Evolutionary conservation across 2,888 invertebrate species (phyloP), one percentile per base, ranked within the genome.

Genomic region (Phanerotoma sp.): DNA sequence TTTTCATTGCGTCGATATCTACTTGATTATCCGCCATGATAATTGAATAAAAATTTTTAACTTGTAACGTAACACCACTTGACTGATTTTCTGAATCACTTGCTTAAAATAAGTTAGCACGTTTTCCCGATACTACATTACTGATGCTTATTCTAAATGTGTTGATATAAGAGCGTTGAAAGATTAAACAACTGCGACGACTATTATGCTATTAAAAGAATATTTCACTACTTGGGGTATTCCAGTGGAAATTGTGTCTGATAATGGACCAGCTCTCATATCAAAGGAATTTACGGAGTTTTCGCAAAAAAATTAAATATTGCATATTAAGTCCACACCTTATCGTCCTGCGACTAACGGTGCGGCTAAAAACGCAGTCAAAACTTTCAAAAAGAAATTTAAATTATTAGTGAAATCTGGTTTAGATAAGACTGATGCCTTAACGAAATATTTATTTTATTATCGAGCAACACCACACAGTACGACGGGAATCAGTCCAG

Each of bases 361-460:
- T 0, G 4, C 56, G 2, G 57, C 61, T 4, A 57, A 63, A 44
- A 60, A 63, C 33, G 58, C 61, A 0, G 60, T 65, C 0, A 42
- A 38, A 28, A 42, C 55, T 0, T 63, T 65, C 16, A 63, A 63
- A 21, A 40, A 41, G 16, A 64, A 63, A 54, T 62, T 60, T 45
- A 58, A 62, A 30, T 15, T 62, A 21, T 10, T 63, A 6, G 9
- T 4, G n/a, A n/a, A n/a, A n/a, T n/a, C n/a, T n/a, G n/a, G n/a
- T n/a, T n/a, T n/a, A n/a, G n/a, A n/a, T n/a, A n/a, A n/a, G n/a
- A n/a, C n/a, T n/a, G n/a, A n/a, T n/a, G n/a, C n/a, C n/a, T n/a
- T n/a, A n/a, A n/a, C n/a, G n/a, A n/a, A n/a, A 35, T 64, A 53
- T 47, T 40, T 62, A 9, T 62, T 63, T 52, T 49, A 57, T 38